These are phyloP conservation scores for Fistularia tabacaria DNA, from an alignment of 2,797 vertebrate genomes.

Conservation along the genomic window DNA sequence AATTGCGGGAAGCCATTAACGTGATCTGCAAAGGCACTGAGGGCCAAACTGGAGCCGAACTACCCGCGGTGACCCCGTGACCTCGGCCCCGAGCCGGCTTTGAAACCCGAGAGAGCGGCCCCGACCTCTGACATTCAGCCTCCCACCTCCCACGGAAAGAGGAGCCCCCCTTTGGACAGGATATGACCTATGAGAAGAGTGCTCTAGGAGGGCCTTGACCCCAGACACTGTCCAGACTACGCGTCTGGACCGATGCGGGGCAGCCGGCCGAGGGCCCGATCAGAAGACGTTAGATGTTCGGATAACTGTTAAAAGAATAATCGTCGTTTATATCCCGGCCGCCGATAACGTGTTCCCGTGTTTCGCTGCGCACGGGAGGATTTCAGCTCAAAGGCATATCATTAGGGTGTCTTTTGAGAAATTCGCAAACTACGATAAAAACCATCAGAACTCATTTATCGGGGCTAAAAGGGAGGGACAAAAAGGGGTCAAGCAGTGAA, in stretches of 20 bases:
- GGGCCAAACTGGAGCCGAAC: constrained; percentile 62
- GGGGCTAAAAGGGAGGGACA: too few relatives aligned
- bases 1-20: constrained; percentile 74
- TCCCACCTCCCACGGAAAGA: constrained; percentile 64
- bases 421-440: too few relatives aligned
- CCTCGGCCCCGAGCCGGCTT: constrained; percentile 61
- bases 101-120: constrained; percentile 75
- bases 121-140: constrained; percentile 67
- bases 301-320: constrained; percentile 27
- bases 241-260: constrained; percentile 57
- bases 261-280: constrained; percentile 20
- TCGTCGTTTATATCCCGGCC: too few relatives aligned
- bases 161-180: constrained; percentile 63
- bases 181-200: constrained; percentile 69
- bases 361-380: too few relatives aligned
- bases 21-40: constrained; percentile 54
- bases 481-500: too few relatives aligned
- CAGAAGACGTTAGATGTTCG: constrained; percentile 36
- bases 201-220: constrained; percentile 69
- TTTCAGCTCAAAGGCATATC: too few relatives aligned
- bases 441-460: too few relatives aligned
- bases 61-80: constrained; percentile 50
- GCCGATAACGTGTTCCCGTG: too few relatives aligned
- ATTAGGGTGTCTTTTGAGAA: too few relatives aligned
- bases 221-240: constrained; percentile 76